Evolutionary conservation across 2,113 vertebrate species (phyloP).

Genomic region (Chaetodon auriga): DNA sequence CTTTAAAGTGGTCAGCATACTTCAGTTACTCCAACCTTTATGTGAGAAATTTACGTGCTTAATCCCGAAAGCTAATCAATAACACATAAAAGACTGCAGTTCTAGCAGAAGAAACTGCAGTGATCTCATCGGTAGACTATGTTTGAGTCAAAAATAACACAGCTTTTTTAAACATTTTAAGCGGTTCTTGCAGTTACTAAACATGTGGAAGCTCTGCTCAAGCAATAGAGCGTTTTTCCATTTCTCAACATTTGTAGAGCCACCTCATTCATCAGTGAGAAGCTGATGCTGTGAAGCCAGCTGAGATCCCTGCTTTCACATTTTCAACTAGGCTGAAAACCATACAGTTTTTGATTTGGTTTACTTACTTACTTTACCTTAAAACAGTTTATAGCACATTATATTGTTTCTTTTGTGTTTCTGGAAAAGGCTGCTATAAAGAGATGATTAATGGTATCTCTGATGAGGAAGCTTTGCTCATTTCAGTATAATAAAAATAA

Average conservation of each 20-base stretch:
- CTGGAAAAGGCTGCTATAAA: background rate
- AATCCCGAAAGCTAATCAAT: conserved; percentile 49
- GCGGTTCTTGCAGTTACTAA: conserved; percentile 27
- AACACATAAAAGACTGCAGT: conserved; percentile 28
- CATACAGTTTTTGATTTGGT: background rate
- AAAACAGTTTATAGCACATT: background rate
- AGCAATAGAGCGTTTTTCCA: background rate
- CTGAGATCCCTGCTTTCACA: background rate
- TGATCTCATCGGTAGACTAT: conserved; percentile 51
- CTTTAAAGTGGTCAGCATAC: conserved; percentile 41
- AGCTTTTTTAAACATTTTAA: conserved; percentile 16
- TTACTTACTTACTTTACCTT: conserved; percentile 5
- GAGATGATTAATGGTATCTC: background rate
- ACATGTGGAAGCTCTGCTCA: conserved; percentile 13
- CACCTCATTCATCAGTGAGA: conserved; percentile 20
- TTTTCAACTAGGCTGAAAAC: background rate
- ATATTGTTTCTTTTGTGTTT: background rate
- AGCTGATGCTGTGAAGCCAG: conserved; percentile 22
- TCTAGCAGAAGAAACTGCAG: conserved; percentile 22
- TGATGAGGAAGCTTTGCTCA: background rate
- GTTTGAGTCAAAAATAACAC: conserved; percentile 35
- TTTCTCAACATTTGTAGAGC: conserved; percentile 26
- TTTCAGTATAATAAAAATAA: background rate
- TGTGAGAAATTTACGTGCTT: conserved; percentile 47
- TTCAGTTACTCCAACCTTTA: conserved; percentile 8